Base-by-base conservation (phyloP, 2,113 vertebrate species). In the Cichladusa arquata region DNA sequence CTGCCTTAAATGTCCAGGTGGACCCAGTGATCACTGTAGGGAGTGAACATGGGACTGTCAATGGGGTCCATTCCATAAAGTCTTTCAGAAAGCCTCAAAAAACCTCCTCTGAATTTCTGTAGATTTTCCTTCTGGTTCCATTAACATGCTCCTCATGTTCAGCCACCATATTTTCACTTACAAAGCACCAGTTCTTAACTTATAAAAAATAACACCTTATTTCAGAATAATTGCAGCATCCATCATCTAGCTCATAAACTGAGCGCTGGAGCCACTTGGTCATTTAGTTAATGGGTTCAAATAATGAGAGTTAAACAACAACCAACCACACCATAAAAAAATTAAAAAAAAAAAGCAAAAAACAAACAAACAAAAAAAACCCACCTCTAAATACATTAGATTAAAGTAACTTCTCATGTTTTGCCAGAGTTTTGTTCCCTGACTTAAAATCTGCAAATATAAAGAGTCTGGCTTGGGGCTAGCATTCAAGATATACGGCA, bases 151-250 rank as follows among this genome's bases (percentile, higher is more conserved):
- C 54, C 31, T 84, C 79, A 76, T 40, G 38, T 34, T 83, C 60
- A 92, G 53, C 36, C 81, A 93, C 12, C 34, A 56, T 83, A 88
- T 69, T 69, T 87, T 51, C 45, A 88, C 51, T 48, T 62, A 86
- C 47, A 92, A 95, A 97, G 42, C 4, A 62, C 23, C 25, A 33
- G 58, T 62, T 86, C 92, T 89, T 93, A 81, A 56, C 79, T 88
- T 81, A 53, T 20, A 58, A 94, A 96, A 94, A 95, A 79, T 66
- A 73, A 72, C 36, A 58, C 57, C 67, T 86, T 80, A 66, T 88
- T 92, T 84, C 70, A 93, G 54, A 96, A 76, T 92, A 95, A 92
- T 79, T 72, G 64, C 22, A 87, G 56, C 70, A 91, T 82, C 84
- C 90, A 96, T 96, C 90, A 95, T 9, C 40, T 61, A 61, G 57